Conservation (phyloP, 2,797 vertebrate species). For the Carduelis carduelis region DNA sequence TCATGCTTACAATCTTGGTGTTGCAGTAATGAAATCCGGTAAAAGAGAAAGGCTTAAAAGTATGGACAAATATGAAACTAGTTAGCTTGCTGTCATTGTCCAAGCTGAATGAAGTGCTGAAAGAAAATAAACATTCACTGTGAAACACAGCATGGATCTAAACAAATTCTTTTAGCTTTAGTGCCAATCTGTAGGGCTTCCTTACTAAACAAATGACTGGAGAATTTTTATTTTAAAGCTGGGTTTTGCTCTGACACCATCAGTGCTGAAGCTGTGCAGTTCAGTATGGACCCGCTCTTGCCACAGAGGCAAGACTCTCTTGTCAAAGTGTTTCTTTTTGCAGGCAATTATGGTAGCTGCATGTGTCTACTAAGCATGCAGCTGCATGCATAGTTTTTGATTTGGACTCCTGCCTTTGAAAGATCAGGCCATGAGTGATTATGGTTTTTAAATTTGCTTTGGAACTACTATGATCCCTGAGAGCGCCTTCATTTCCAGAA, state of each 20-base stretch:
- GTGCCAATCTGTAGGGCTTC: conserved; percentile 6
- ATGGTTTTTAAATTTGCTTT: not conserved
- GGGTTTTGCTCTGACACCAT: not conserved
- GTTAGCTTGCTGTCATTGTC: conserved; percentile 24
- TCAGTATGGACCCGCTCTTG: not conserved
- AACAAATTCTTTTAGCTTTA: conserved; percentile 53
- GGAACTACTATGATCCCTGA: not conserved
- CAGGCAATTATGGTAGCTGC: not conserved
- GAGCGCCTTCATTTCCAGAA: not conserved
- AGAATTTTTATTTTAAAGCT: not conserved
- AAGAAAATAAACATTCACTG: conserved; percentile 35
- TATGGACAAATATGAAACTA: conserved; percentile 17
- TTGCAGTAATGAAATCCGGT: not conserved
- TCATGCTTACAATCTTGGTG: not conserved
- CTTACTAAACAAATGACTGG: not conserved
- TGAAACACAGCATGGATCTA: conserved; percentile 29
- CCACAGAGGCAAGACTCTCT: not conserved
- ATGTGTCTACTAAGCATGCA: not conserved
- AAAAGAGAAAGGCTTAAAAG: not conserved
- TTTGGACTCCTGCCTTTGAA: not conserved
- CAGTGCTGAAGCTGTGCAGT: accelerated
- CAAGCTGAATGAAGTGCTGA: conserved; percentile 22
- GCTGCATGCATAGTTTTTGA: not conserved
- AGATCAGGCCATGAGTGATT: not conserved
- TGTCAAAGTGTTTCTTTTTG: not conserved